phyloP scores from a whole-genome alignment of 1,140 invertebrate species.

The Tetraneura akinire region DNA sequence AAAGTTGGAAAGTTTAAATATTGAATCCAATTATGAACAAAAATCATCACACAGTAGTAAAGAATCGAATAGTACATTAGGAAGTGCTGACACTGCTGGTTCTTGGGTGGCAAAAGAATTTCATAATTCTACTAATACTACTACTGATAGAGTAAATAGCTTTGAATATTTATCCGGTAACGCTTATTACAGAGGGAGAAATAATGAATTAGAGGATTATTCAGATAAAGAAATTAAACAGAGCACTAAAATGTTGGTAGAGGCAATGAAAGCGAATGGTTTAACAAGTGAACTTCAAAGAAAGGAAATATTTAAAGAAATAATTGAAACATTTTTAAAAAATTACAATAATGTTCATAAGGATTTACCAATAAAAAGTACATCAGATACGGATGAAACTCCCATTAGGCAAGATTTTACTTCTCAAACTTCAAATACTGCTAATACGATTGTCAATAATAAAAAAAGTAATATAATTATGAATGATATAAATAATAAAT shows the following conservation, averaged over 20 bases:
- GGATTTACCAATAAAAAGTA: conserved; percentile 10
- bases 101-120: conserved; percentile 49
- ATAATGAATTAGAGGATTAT: not conserved
- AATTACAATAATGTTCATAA: not conserved
- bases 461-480: conserved; percentile 19
- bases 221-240: conserved; percentile 31
- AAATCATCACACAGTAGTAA: conserved; percentile 17
- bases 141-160: conserved; percentile 60
- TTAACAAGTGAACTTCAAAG: conserved; percentile 23
- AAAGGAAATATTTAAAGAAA: conserved; percentile 40
- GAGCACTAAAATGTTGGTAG: conserved; percentile 18
- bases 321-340: conserved; percentile 27
- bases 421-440: conserved; percentile 39
- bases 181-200: conserved; percentile 57
- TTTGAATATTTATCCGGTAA: conserved; percentile 62
- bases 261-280: conserved; percentile 40
- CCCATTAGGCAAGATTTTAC: conserved; percentile 33
- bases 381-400: conserved; percentile 8
- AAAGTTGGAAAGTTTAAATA: not conserved
- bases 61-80: conserved; percentile 21
- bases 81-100: conserved; percentile 42
- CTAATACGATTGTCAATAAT: conserved; percentile 42
- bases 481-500: not conserved
- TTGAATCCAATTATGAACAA: not conserved
- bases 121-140: conserved; percentile 21